Conservation (phyloP, 2,113 vertebrate genomes). For the Otocyon megalotis region DNA sequence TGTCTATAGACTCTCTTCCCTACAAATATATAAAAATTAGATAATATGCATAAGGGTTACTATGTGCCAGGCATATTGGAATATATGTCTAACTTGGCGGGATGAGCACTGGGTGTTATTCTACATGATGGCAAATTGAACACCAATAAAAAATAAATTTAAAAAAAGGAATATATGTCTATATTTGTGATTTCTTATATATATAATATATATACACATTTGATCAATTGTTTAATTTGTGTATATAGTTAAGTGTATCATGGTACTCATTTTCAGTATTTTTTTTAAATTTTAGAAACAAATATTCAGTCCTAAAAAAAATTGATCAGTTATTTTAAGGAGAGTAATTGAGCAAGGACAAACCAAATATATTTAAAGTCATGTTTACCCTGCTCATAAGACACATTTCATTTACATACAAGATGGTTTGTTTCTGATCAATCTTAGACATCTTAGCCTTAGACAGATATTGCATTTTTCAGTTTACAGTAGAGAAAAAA, state of each 20-base stretch:
- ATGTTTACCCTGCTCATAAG: neutral
- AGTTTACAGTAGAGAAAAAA: neutral
- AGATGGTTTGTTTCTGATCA: neutral
- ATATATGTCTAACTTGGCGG: neutral
- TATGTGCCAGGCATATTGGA: neutral
- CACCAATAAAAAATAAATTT: too few species aligned
- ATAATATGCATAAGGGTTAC: neutral
- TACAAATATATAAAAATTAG: neutral
- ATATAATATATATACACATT: neutral
- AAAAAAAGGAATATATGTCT: neutral
- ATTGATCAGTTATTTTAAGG: neutral
- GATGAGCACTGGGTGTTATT: too few species aligned
- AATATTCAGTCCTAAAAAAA: neutral
- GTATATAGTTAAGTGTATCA: neutral
- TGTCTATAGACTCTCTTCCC: neutral
- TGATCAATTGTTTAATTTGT: neutral
- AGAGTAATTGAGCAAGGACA: neutral
- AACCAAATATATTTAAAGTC: neutral
- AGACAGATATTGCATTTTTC: neutral
- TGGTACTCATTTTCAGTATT: neutral
- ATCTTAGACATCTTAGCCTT: fast-evolving
- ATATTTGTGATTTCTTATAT: neutral
- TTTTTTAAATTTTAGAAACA: neutral
- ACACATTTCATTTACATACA: neutral
- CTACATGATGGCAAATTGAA: too few species aligned